Conservation (phyloP, 1,140 invertebrate species). For the Portunus trituberculatus region DNA sequence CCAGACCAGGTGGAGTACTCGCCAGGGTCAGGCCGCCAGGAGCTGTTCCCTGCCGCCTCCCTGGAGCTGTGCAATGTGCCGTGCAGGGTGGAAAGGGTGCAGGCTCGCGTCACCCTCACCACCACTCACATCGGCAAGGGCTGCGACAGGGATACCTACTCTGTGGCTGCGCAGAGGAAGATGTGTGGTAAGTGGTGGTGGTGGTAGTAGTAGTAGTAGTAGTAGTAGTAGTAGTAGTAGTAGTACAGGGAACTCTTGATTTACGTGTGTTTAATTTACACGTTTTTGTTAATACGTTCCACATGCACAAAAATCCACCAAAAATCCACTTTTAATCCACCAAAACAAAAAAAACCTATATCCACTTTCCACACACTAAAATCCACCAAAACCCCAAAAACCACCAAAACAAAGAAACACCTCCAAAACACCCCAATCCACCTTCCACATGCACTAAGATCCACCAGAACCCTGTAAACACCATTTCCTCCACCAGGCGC, state of each 20-base stretch:
- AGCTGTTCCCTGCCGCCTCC: conserved; percentile 91
- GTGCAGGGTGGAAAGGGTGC: conserved; percentile 85
- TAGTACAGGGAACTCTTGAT: too few relatives aligned
- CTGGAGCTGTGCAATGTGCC: conserved; percentile 92
- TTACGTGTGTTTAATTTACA: too few relatives aligned
- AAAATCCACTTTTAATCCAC: too few relatives aligned
- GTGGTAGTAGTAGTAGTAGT: conserved; percentile 79
- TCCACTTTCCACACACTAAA: too few relatives aligned
- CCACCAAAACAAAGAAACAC: too few relatives aligned
- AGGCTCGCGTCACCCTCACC: conserved; percentile 86
- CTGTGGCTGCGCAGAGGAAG: conserved; percentile 92
- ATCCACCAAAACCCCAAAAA: too few relatives aligned
- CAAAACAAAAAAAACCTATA: too few relatives aligned
- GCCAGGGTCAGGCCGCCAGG: conserved; percentile 89
- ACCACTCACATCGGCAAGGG: conserved; percentile 93
- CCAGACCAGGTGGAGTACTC: conserved; percentile 95
- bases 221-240: not conserved
- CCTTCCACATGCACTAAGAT: too few relatives aligned
- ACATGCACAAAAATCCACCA: too few relatives aligned
- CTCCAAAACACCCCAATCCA: too few relatives aligned
- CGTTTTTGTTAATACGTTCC: too few relatives aligned
- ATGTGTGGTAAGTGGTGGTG: conserved; percentile 85
- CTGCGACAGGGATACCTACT: conserved; percentile 95
- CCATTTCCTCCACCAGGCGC: conserved; percentile 80
- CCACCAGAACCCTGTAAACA: too few relatives aligned